Base-by-base conservation (phyloP, 2,113 vertebrate genomes). In the Labrus mixtus region DNA sequence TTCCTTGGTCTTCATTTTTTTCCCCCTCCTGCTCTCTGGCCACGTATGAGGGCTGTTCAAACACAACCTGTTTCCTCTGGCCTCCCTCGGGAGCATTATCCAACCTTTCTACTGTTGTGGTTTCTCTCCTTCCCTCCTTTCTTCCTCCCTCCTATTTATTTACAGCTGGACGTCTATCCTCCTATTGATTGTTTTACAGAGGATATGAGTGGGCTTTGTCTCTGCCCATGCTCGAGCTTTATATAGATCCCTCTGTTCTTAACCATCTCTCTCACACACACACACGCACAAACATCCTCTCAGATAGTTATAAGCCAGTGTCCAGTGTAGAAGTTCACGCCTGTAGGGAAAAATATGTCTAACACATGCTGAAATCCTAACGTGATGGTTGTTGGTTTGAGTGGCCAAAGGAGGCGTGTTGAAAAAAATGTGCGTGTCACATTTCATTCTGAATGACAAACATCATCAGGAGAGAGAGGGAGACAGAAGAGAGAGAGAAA, bases 1-100 rank as follows among this genome's bases (percentile, higher is more conserved):
- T 66, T 60, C 43, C 29, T 77, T 56, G 29, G 67, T 85, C 68
- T 75, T 68, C 61, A 55, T 56, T 69, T 70, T 58, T 66, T 79
- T 73, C 65, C 39, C 68, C 36, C 58, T 79, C 69, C 73, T 23
- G 67, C 73, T 82, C 68, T 68, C 58, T 48, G 79, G 81, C 81
- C 73, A 87, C 68, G 80, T 74, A 82, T 39, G 83, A 90, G 66
- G 65, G 73, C 84, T 90, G 88, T 90, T 90, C 84, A 89, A 91
- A 91, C 88, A 89, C 85, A 93, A 90, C 87, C 91, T 88, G 89
- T 89, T 90, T 91, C 87, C 87, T 89, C 81, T 81, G 73, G 70
- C 20, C 2, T 68, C 90, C 79, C 83, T 25, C 1, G 68, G 81
- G 88, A 90, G 62, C 63, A 63, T 80, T 83, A 76, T 81, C 76